These are phyloP conservation scores for Pollenia labialis DNA, from an alignment of 2,888 invertebrate species.

Conservation along the genomic window DNA sequence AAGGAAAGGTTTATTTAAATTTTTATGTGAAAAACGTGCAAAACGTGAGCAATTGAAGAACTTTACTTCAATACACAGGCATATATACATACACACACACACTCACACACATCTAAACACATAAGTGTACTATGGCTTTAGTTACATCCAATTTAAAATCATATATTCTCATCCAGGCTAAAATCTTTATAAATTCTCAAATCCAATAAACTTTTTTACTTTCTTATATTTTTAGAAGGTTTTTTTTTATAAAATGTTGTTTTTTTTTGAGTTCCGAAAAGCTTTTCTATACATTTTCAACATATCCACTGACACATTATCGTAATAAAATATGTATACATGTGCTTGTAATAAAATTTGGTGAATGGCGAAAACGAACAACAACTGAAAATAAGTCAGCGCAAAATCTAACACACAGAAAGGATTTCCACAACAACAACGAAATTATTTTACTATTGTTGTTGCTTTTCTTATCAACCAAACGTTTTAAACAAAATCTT, in stretches of 20 bases:
- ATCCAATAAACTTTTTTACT: conserved; percentile 38
- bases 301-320: no score
- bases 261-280: neutral
- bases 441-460: no score
- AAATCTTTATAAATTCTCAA: conserved; percentile 39
- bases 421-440: conserved; percentile 11
- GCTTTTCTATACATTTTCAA: conserved; percentile 12
- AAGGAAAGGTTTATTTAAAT: conserved; percentile 74
- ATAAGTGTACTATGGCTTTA: neutral
- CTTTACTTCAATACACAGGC: conserved; percentile 21
- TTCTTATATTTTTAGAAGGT: no score
- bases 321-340: conserved; percentile 4
- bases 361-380: neutral
- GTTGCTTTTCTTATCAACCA: no score
- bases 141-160: conserved; percentile 35
- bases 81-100: neutral
- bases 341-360: neutral
- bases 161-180: conserved; percentile 4
- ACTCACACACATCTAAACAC: neutral
- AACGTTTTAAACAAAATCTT: conserved; percentile 16
- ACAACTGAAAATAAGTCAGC: neutral
- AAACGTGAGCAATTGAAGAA: conserved; percentile 76
- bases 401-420: conserved; percentile 15
- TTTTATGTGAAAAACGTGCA: conserved; percentile 75
- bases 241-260: no score